Evolutionary conservation across 2,797 vertebrate genomes (phyloP).

Genomic region (Cottoperca gobio): DNA sequence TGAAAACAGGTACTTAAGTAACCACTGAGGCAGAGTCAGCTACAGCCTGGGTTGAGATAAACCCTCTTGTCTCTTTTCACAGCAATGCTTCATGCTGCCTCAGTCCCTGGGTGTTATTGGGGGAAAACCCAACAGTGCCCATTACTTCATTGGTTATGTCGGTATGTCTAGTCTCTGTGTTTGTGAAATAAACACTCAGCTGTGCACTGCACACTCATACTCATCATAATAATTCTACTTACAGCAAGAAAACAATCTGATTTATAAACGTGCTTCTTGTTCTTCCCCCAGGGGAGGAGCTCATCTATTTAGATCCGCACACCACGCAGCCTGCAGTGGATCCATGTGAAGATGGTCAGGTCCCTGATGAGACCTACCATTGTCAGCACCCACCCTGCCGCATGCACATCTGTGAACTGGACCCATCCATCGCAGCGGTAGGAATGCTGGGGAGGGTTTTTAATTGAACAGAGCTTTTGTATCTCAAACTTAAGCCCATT

Average conservation of each 20-base stretch:
- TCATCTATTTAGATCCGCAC: conserved; percentile 97
- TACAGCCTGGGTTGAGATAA: conserved; percentile 45
- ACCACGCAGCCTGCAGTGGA: conserved; percentile 95
- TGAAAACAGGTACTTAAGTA: not conserved
- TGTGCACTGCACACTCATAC: conserved; percentile 20
- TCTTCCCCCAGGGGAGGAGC: conserved; percentile 89
- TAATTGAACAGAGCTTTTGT: not conserved
- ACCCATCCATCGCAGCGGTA: conserved; percentile 98
- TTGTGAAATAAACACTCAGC: conserved; percentile 48
- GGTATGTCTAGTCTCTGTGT: conserved; percentile 86
- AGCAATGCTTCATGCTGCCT: conserved; percentile 99
- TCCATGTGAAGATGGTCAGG: conserved; percentile 79
- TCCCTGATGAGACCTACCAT: conserved; percentile 95
- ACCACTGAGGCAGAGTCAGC: conserved; percentile 16
- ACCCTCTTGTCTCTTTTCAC: conserved; percentile 68
- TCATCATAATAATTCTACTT: not conserved
- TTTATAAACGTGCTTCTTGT: not conserved
- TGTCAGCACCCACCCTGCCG: conserved; percentile 97
- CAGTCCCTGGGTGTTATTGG: conserved; percentile 98
- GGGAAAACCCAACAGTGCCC: conserved; percentile 98
- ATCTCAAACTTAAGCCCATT: conserved; percentile 7
- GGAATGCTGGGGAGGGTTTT: conserved; percentile 42
- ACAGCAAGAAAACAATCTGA: not conserved
- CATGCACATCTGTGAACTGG: conserved; percentile 96
- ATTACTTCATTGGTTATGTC: conserved; percentile 99